Base-by-base conservation (phyloP, 2,113 vertebrate species). In the Zosterops borbonicus region DNA sequence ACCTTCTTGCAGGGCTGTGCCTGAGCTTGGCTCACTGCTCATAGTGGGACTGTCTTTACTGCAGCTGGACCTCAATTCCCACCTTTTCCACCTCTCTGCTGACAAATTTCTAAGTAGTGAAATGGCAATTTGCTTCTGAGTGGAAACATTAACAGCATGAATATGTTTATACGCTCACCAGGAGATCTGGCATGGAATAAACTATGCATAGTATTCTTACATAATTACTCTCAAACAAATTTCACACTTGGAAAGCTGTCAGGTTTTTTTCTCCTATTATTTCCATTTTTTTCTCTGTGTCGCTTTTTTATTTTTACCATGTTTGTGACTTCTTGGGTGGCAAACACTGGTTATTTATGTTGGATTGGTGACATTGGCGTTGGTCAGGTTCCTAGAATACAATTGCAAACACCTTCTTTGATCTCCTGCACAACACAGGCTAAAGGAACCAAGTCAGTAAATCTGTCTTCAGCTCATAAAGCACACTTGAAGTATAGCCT, bases 381-480 rank as follows among this genome's bases (percentile, higher is more conserved):
- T 27, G 78, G 41, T 68, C 83, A 87, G 69, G 83, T 94, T 92
- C 77, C 58, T 94, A 82, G 87, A 87, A 91, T 56, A 82, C 31
- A 78, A 71, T 69, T 73, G 37, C 4, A 15, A 62, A 71, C 83
- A 96, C 89, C 83, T 94, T 74, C 83, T 95, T 94, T 94, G 92
- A 94, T 89, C 47, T 90, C 33, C 65, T 78, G 56, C 80, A 85
- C 46, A 92, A 4, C 56, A 17, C 49, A 76, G 49, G n/a, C 81
- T 78, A 49, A 59, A 89, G 87, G 94, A 89, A 81, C 53, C 37
- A 75, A 92, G 83, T 70, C 83, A 94, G 37, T 94, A 89, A 94
- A 87, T 89, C 94, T 92, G 80, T 95, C 91, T 82, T 83, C 92
- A 91, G 89, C 70, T 94, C 92, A 65, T 94, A 95, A 94, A 94